phyloP scores from a whole-genome alignment of 2,797 vertebrate genomes.

The Hypotaenidia okinawae region DNA sequence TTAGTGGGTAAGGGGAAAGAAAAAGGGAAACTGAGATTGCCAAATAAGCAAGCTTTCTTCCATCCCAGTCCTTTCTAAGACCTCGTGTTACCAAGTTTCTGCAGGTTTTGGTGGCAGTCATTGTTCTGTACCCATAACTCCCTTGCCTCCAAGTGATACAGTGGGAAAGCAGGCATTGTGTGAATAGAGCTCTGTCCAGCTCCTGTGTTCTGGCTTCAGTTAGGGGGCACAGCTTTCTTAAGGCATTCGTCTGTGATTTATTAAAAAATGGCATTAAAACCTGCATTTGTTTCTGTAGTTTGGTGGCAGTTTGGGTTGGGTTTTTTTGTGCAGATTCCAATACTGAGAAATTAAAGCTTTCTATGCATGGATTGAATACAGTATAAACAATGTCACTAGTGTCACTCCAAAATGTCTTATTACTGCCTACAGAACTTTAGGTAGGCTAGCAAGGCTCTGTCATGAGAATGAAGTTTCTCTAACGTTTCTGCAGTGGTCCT shows the following conservation, averaged over 20 bases:
- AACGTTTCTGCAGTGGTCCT: neutral
- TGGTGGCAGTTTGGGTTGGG: neutral
- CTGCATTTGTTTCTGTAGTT: neutral
- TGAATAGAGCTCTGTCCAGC: neutral
- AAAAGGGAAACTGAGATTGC: neutral
- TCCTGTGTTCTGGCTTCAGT: neutral
- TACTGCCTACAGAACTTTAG: neutral
- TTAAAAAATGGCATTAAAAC: neutral
- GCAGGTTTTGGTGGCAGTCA: neutral
- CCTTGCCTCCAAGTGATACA: neutral
- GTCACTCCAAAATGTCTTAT: neutral
- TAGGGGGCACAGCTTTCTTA: neutral
- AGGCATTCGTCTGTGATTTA: neutral
- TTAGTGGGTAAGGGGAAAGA: neutral
- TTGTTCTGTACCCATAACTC: neutral
- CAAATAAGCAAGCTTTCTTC: neutral
- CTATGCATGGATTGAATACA: neutral
- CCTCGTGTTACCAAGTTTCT: neutral
- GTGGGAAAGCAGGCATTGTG: accelerated
- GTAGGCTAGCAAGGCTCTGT: neutral
- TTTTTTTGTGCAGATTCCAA: neutral
- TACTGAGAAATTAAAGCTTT: neutral
- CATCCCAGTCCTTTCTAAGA: neutral
- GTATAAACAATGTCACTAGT: neutral
- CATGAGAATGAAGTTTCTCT: neutral